phyloP scores from a whole-genome alignment of 2,797 vertebrate genomes.

The Chrosomus eos region DNA sequence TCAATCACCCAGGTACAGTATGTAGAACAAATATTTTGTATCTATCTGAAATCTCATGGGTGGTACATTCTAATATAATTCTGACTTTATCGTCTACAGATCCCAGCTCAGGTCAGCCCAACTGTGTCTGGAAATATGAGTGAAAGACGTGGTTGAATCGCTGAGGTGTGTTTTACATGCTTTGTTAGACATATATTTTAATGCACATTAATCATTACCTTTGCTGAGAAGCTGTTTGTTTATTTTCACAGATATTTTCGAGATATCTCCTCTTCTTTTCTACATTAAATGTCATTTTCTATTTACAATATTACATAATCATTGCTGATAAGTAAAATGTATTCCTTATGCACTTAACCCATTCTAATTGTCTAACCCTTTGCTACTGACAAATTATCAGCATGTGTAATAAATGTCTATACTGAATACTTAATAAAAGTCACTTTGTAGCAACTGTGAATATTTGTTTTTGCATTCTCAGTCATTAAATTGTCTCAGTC shows the following conservation, averaged over 20 bases:
- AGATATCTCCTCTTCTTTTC: background rate
- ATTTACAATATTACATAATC: background rate
- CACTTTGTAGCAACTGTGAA: background rate
- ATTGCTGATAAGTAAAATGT: background rate
- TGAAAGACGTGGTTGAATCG: background rate
- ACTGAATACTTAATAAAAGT: slow-evolving; percentile 7
- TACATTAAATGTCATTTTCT: background rate
- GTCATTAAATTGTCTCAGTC: background rate
- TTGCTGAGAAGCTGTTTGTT: background rate
- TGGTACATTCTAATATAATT: background rate
- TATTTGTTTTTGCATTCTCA: background rate
- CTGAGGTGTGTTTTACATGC: background rate
- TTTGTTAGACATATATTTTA: background rate
- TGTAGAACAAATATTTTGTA: background rate
- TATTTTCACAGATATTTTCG: slow-evolving; percentile 16
- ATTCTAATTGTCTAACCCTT: background rate
- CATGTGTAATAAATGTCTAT: background rate
- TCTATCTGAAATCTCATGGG: background rate
- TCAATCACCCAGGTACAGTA: slow-evolving; percentile 39
- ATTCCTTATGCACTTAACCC: background rate
- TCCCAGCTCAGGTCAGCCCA: slow-evolving; percentile 34
- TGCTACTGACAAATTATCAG: background rate
- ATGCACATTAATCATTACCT: background rate
- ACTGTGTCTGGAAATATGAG: background rate
- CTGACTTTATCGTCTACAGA: slow-evolving; percentile 13